Percentiles rank a stretch among this genome's conserved stretches.
phyloP scores from a whole-genome alignment of 2,113 vertebrate species.

The Prietella phreatophila region DNA sequence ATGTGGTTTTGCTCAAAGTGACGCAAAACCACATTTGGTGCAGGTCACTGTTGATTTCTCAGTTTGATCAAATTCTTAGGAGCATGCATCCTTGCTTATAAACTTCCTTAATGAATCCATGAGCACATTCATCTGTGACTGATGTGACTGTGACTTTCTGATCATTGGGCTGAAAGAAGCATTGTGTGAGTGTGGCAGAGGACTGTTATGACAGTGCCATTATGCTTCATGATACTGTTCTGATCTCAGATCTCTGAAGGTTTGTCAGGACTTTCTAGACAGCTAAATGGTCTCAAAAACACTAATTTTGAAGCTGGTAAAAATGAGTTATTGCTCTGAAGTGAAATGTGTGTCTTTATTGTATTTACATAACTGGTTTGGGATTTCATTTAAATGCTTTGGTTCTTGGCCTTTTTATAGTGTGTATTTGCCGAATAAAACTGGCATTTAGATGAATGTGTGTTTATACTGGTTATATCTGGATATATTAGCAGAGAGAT shows the following conservation, averaged over 20 bases:
- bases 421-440: neutral
- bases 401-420: neutral
- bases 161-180: neutral
- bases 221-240: conserved; percentile 26
- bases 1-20: neutral
- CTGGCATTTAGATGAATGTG: neutral
- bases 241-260: neutral
- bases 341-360: neutral
- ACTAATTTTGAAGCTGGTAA: neutral
- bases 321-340: neutral
- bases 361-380: neutral
- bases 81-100: neutral
- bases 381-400: neutral
- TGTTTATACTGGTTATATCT: neutral
- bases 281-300: conserved; percentile 22
- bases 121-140: neutral
- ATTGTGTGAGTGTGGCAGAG: conserved; percentile 32
- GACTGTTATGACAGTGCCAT: neutral
- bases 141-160: neutral
- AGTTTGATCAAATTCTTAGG: neutral
- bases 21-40: neutral
- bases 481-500: neutral
- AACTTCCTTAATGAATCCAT: neutral
- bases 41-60: neutral
- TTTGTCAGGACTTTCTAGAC: conserved; percentile 5